Percentiles rank a stretch among this genome's conserved stretches.
Evolutionary conservation across 2,888 invertebrate genomes (phyloP).

Genomic region (Ichneumoninae sp.): DNA sequence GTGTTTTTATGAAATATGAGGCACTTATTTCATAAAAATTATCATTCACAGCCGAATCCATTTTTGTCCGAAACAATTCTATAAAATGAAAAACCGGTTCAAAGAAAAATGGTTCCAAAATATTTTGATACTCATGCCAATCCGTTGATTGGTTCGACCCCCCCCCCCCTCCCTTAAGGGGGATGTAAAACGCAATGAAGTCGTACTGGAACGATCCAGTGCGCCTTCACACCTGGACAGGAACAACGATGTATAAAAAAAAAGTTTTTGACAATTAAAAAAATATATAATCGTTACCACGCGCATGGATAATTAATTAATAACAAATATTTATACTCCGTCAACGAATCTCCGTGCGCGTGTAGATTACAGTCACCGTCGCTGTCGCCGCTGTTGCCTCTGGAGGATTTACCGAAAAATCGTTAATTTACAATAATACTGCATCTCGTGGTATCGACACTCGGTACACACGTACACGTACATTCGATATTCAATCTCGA

Average conservation of each 20-base stretch:
- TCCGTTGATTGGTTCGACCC: too few species aligned
- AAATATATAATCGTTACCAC: background rate
- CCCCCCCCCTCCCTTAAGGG: too few species aligned
- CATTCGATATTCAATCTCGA: constrained; percentile 10
- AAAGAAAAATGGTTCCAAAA: too few species aligned
- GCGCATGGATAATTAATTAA: constrained; percentile 25
- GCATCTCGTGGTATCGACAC: background rate
- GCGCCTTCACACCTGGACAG: background rate
- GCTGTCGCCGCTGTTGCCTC: background rate
- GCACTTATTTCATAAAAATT: too few species aligned
- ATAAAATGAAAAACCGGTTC: too few species aligned
- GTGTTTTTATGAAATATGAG: too few species aligned
- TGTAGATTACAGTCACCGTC: background rate
- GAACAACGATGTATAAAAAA: background rate
- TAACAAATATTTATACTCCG: constrained; percentile 44
- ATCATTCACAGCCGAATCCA: too few species aligned
- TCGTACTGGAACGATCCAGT: background rate
- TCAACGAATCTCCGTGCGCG: background rate
- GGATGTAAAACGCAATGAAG: background rate
- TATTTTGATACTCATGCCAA: too few species aligned
- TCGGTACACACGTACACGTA: background rate
- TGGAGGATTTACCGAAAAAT: constrained; percentile 8
- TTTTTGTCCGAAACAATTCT: too few species aligned
- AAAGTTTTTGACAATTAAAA: background rate
- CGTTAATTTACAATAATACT: constrained; percentile 44